Base-by-base conservation (phyloP, 2,888 invertebrate genomes). In the Bedellia somnulentella region DNA sequence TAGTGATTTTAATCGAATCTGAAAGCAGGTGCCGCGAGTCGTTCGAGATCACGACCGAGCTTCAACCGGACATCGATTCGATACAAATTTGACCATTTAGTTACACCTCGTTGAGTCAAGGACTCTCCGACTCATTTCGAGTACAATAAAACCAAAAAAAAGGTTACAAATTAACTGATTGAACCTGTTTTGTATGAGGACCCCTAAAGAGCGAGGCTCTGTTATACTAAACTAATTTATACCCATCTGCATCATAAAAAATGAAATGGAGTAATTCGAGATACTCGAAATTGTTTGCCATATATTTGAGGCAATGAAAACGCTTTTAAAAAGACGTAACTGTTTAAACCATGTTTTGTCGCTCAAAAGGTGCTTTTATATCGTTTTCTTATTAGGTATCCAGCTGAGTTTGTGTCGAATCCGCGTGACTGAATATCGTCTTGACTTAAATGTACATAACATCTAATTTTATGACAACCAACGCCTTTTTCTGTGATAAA, bases 41-140 rank as follows among this genome's bases (percentile, higher is more conserved):
- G 5, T 58, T 58, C 52, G 50, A 49, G 57, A 60, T 58, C 59
- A 57, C 55, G 57, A 49, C 39, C 36, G 44, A 42, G 45, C 45
- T 39, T 42, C 47, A 45, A 45, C 52, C 68, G 70, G 70, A 70
- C 71, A 70, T 62, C 62, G 49, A 73, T 71, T 73, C 70, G 70
- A 60, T 71, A 61, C 66, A 62, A 70, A 70, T 68, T 62, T 52
- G 56, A 56, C 54, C 59, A 58, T 75, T 75, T 73, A 62, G 75
- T 61, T 61, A 62, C 73, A 70, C 70, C 75, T 75, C 73, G 73
- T 75, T 75, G 71, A 62, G 52, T 54, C 68, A 70, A 75, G 71
- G 75, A 73, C 70, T 68, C 60, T 47, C 48, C 42, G 55, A 60
- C 56, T 67, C 66, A 68, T 67, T 67, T 53, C 46, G 47, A 46